Conservation (phyloP, 2,888 invertebrate genomes). For the Chaitophorus viminalis region DNA sequence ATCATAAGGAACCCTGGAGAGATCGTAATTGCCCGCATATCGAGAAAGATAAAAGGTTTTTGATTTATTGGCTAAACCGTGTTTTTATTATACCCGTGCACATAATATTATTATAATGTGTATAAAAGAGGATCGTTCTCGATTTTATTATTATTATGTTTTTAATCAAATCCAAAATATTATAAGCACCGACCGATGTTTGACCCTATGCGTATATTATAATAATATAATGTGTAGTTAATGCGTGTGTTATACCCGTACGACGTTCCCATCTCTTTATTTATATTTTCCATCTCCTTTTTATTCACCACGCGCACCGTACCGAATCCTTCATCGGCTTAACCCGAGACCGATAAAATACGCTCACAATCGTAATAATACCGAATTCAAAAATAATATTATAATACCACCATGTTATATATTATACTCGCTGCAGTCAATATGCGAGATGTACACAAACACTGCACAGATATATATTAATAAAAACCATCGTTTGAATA, state of each 20-base stretch:
- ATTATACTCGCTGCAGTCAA: too few species aligned
- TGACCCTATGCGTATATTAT: neutral
- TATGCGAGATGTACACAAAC: too few species aligned
- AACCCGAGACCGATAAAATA: too few species aligned
- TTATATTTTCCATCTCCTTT: neutral
- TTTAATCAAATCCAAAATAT: slow-evolving; percentile 58
- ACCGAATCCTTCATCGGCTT: neutral
- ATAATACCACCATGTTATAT: too few species aligned
- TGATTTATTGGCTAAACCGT: slow-evolving; percentile 59
- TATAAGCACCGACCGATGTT: slow-evolving; percentile 27
- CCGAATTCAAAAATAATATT: too few species aligned
- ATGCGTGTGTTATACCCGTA: neutral
- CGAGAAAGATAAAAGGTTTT: slow-evolving; percentile 61
- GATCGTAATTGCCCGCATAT: slow-evolving; percentile 60
- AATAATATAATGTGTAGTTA: too few species aligned
- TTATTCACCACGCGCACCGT: slow-evolving; percentile 10
- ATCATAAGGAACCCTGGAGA: slow-evolving; percentile 58
- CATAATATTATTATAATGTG: slow-evolving; percentile 39
- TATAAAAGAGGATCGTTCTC: slow-evolving; percentile 50
- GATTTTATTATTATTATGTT: slow-evolving; percentile 52
- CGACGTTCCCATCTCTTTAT: neutral
- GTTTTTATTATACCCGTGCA: slow-evolving; percentile 45
- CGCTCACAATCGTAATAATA: too few species aligned
- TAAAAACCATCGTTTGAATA: too few species aligned
- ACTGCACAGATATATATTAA: too few species aligned